A percentile compares a stretch with the other conserved stretches of the same genome.
phyloP scores from a whole-genome alignment of 2,797 vertebrate genomes.

The Buceros bicornis region DNA sequence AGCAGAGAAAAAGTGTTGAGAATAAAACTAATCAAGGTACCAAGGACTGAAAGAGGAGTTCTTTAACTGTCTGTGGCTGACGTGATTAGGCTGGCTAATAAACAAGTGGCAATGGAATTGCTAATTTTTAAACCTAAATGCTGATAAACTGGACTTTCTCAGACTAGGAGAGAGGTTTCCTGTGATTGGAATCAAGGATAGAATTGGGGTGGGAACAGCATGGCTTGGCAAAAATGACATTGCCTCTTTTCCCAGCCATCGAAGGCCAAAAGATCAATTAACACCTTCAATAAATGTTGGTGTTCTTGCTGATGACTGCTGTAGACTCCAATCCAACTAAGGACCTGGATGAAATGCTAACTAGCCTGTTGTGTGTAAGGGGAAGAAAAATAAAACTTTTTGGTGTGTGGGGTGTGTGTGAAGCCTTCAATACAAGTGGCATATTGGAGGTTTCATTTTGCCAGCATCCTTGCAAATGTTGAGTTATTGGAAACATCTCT shows the following conservation, averaged over 20 bases:
- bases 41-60: neutral
- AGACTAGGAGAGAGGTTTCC: neutral
- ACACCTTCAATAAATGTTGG: neutral
- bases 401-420: neutral
- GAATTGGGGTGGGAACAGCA: neutral
- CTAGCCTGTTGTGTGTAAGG: neutral
- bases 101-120: neutral
- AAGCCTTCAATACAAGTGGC: neutral
- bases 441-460: neutral
- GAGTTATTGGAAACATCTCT: neutral
- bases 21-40: neutral
- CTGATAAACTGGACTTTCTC: neutral
- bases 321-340: neutral
- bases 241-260: neutral
- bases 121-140: neutral
- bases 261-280: neutral
- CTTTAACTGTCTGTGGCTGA: neutral
- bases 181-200: neutral
- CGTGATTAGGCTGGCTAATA: neutral
- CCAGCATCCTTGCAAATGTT: neutral
- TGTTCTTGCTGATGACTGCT: neutral
- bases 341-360: neutral
- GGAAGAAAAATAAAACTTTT: neutral
- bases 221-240: neutral
- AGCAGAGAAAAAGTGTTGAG: neutral